Evolutionary conservation across 2,797 vertebrate species (phyloP), one percentile per base, ranked within the genome.

Genomic region (Vipera ursinii): DNA sequence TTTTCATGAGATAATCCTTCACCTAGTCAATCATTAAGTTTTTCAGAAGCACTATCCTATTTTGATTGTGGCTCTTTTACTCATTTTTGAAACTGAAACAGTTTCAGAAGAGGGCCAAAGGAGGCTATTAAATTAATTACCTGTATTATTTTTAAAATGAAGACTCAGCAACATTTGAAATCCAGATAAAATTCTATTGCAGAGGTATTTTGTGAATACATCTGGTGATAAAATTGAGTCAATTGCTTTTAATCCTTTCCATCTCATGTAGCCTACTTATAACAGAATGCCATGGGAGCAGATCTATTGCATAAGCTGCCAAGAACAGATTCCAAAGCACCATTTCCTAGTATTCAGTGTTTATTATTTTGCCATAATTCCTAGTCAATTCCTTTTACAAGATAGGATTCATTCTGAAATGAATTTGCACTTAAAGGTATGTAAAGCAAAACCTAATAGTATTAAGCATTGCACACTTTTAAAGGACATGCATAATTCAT

Each of bases 401-500:
- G 95, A 96, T 92, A 95, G 94, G 96, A 95, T 96, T 94, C 96
- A 96, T 95, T 92, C 89, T 91, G 86, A 96, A 96, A 96, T 95
- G 95, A 96, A 96, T 65, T 94, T 87, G 94, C 91, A 96, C 93
- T 97, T 95, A 94, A 87, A 97, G 96, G 96, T 96, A 96, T 91
- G 94, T 51, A 92, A 48, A 65, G 44, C 17, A 59, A 20, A 96
- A 65, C 93, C 95, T 55, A 93, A 96, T 13, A 57, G 87, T 60
- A 93, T 96, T 91, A 44, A 95, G 96, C 82, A 94, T 94, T 93
- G 94, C 87, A 55, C 56, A 94, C 63, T 96, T 94, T 95, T 97
- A 95, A 94, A 94, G 91, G 94, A 96, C 97, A 97, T 97, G 97
- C 97, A 97, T 91, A 69, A 61, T 88, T 95, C 87, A 94, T 22